Evolutionary conservation across 2,888 invertebrate genomes (phyloP), one percentile per base, ranked within the genome.

Genomic region (Molanna angustata): DNA sequence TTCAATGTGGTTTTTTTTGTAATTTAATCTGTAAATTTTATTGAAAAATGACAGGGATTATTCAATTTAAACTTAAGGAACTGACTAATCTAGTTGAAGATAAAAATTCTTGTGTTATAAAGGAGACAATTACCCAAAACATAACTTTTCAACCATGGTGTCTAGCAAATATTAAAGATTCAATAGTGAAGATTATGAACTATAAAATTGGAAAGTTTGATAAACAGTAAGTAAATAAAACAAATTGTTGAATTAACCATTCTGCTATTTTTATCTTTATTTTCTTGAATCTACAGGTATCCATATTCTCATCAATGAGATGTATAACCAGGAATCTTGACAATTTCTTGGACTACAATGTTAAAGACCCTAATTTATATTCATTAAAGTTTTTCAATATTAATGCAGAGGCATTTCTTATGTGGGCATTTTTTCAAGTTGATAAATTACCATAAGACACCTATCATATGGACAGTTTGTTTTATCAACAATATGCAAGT

Each of bases 111-210:
- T 80, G 80, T 65, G 79, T 85, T 22, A 63, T 72, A 58, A 74
- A 77, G 58, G 79, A 79, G 63, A 75, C 69, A 63, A 71, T 75
- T 6, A 78, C 71, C 17, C 78, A 80, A 65, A 83, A 83, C 61
- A 62, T 84, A 46, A 77, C 79, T 1, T 64, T 85, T 43, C 81
- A 83, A 65, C 84, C 85, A 4, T 80, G 79, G 73, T 82, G 84
- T 64, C 69, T 84, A 39, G 78, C 76, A 27, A 77, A 84, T 62
- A 62, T 83, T 18, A 78, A 75, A 49, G 72, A 76, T 55, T 80
- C 84, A 6, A 67, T 85, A 4, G 79, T 78, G 64, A 80, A 80
- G 61, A 69, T 82, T 60, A 66, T 86, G 41, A 76, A 77, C 62
- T 74, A 74, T 59, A 78, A 76, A 67, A 74, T 85, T 53, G 80